Evolutionary conservation across 2,888 invertebrate genomes (phyloP), one percentile per base, ranked within the genome.

Genomic region (Polyommatus icarus): DNA sequence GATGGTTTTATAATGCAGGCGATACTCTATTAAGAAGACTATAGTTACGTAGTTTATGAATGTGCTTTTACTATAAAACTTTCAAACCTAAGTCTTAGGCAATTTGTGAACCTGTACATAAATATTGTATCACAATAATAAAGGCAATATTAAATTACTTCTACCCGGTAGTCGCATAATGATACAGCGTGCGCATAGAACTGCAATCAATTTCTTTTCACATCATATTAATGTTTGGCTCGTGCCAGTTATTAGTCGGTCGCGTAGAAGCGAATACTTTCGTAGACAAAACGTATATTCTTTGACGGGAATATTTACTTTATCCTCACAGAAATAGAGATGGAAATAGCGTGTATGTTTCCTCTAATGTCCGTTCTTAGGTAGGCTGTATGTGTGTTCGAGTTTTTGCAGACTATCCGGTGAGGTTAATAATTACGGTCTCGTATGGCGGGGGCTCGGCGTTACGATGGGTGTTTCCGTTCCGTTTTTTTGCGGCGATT

Each of bases 321-420:
- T 73, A 29, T 57, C 0, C 0, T 3, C 0, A 1, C 7, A 0
- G 0, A 0, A 3, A 40, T 80, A 79, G 75, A 40, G 18, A 67
- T 61, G 71, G 78, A 76, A 79, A 78, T 80, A 10, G 77, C 59
- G n/a, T 78, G 77, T 50, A 24, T 18, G 3, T n/a, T 72, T 80
- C 73, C 76, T 18, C 15, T 18, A 29, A 40, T 32, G 29, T 1
- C 46, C 24, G 7, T 76, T 71, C 71, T 77, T 78, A 36, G 29
- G 67, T 72, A 76, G 76, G 59, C 76, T 79, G 76, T 80, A 79
- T 79, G 80, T 84, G 86, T 84, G 84, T 84, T 83, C 87, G 80
- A 87, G 85, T 90, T 90, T 90, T 90, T 90, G 87, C 85, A 83
- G 84, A 82, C 84, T 86, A 88, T 90, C 90, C 90, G 89, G 87